These are phyloP conservation scores for Trididemnum miniatum DNA, from an alignment of 23 tunicate genomes.

Conservation along the genomic window DNA sequence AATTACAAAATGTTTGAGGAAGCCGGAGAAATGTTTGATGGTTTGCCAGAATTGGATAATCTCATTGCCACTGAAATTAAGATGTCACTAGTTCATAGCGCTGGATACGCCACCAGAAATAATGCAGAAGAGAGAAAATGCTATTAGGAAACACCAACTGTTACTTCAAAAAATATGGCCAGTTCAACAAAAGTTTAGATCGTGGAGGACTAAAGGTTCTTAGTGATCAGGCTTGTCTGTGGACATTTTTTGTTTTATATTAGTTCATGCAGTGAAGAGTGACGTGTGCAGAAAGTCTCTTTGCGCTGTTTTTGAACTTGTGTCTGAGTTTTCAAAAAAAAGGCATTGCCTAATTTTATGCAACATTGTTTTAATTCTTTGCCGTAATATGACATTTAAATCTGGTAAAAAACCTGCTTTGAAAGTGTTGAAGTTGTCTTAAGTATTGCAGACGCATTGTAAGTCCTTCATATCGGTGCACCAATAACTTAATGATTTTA, in stretches of 20 bases:
- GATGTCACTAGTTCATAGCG: neutral
- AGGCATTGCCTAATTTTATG: neutral
- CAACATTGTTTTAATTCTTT: neutral
- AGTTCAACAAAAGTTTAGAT: neutral
- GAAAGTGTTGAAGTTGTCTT: constrained; percentile 4
- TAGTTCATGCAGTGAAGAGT: constrained; percentile 1
- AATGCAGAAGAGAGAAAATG: neutral
- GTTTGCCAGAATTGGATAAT: neutral
- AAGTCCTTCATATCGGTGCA: too few species aligned
- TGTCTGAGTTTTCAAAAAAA: neutral
- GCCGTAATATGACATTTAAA: neutral
- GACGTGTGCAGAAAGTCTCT: constrained; percentile 5
- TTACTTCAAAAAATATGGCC: neutral
- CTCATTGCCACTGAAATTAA: neutral
- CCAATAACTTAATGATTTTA: too few species aligned
- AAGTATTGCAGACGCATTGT: too few species aligned
- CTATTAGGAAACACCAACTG: neutral
- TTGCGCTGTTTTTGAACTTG: neutral
- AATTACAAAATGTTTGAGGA: neutral
- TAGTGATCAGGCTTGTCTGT: neutral
- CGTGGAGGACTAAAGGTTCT: constrained; percentile 21
- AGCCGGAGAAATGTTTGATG: constrained; percentile 13
- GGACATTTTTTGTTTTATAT: constrained; percentile 8
- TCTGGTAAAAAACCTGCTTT: neutral
- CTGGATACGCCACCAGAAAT: neutral